A percentile compares a stretch with the other conserved stretches of the same genome.
These are phyloP conservation scores for Ophion ventricosus DNA, from an alignment of 2,888 invertebrate species.

Conservation along the genomic window DNA sequence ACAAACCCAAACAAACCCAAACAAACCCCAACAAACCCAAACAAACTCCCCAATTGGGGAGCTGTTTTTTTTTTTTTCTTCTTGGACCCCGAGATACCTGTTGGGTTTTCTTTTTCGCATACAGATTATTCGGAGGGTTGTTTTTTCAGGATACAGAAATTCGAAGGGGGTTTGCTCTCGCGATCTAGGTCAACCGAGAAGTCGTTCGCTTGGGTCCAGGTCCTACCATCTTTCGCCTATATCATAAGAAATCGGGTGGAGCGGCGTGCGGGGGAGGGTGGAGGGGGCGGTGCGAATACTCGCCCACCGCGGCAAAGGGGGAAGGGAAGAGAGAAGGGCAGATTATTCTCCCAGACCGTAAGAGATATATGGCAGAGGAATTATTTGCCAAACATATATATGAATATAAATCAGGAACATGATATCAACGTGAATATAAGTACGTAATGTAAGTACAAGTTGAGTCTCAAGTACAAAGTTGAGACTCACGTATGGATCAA, in stretches of 20 bases:
- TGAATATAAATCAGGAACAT: neutral
- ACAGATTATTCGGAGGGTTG: neutral
- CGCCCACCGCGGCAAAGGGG: neutral
- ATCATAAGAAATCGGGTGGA: neutral
- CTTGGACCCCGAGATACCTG: too few species aligned
- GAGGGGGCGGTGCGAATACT: too few species aligned
- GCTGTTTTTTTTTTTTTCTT: too few species aligned
- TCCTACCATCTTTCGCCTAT: neutral
- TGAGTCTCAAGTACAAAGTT: too few species aligned
- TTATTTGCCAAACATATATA: neutral
- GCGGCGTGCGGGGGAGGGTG: neutral
- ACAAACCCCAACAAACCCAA: too few species aligned
- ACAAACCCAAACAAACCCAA: too few species aligned
- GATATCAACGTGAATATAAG: neutral
- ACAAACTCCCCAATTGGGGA: too few species aligned
- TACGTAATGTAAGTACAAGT: neutral
- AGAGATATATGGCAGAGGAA: neutral
- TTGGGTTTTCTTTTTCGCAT: neutral
- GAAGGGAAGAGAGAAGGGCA: neutral
- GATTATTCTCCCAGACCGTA: neutral
- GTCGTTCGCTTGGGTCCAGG: neutral
- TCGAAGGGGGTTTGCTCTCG: neutral
- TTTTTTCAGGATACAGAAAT: neutral
- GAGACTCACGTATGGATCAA: too few species aligned
- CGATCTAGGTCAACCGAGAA: neutral